Conservation (phyloP, 1,140 invertebrate species). For the Coelopa frigida region DNA sequence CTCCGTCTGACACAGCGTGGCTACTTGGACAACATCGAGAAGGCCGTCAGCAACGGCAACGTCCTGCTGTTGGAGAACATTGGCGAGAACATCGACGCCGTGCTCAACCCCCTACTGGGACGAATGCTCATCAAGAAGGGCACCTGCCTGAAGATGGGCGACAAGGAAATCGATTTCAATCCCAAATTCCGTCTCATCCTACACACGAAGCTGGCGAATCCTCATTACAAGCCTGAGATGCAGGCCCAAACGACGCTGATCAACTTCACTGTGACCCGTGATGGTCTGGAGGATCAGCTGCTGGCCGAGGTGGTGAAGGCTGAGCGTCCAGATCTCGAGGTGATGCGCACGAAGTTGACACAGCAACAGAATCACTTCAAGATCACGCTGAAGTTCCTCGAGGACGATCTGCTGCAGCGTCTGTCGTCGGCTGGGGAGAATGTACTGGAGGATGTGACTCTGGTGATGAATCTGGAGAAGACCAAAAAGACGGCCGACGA, state of each 20-base stretch:
- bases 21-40: constrained; percentile 80
- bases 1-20: constrained; percentile 72
- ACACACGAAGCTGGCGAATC: constrained; percentile 91
- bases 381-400: constrained; percentile 82
- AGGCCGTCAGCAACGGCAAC: constrained; percentile 66
- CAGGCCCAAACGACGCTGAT: constrained; percentile 93
- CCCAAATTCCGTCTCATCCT: constrained; percentile 74
- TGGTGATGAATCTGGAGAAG: constrained; percentile 88
- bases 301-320: constrained; percentile 89
- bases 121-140: constrained; percentile 81
- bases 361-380: constrained; percentile 93
- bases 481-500: constrained; percentile 89
- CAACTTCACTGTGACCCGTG: constrained; percentile 89
- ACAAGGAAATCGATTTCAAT: constrained; percentile 86
- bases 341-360: constrained; percentile 65
- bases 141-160: constrained; percentile 70
- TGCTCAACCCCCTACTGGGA: constrained; percentile 82
- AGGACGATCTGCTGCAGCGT: constrained; percentile 80
- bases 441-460: constrained; percentile 79
- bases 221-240: constrained; percentile 94
- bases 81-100: constrained; percentile 79
- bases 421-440: constrained; percentile 83
- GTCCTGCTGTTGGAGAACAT: constrained; percentile 83
- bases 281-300: constrained; percentile 89
- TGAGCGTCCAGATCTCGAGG: constrained; percentile 86